Conservation (phyloP, 2,888 invertebrate species). For the Thysanoteuthis rhombus region DNA sequence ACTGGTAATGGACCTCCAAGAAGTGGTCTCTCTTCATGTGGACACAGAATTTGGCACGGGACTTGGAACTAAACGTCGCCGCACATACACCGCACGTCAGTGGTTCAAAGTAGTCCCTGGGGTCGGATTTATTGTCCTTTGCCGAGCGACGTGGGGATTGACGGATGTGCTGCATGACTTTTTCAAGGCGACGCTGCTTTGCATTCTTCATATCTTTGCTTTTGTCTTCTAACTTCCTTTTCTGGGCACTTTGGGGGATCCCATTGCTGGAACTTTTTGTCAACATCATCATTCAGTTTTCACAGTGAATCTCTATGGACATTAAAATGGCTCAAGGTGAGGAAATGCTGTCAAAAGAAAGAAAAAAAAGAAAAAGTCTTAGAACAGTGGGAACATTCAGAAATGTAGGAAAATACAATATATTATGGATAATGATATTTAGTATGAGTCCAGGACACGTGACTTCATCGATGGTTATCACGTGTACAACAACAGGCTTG, state of each 20-base stretch:
- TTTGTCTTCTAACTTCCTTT: neutral
- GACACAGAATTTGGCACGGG: neutral
- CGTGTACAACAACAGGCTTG: no score
- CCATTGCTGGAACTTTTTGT: neutral
- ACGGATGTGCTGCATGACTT: neutral
- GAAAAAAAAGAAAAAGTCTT: neutral
- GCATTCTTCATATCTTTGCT: neutral
- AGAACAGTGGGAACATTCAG: neutral
- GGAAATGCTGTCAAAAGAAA: neutral
- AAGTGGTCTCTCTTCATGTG: neutral
- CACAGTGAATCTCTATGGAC: neutral
- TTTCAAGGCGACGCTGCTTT: neutral
- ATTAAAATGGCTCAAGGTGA: neutral
- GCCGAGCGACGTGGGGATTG: neutral
- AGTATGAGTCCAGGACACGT: no score
- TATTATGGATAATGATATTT: no score
- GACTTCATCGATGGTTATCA: no score
- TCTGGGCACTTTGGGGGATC: neutral
- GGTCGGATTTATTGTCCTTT: neutral
- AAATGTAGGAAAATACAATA: neutral
- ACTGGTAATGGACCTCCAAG: conserved; percentile 14
- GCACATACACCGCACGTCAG: neutral
- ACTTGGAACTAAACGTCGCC: neutral
- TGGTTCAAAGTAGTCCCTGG: neutral
- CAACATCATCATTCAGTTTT: neutral